Percentiles rank a stretch among this genome's conserved stretches.
phyloP scores from a whole-genome alignment of 2,888 invertebrate genomes.

The Parochlus steinenii region DNA sequence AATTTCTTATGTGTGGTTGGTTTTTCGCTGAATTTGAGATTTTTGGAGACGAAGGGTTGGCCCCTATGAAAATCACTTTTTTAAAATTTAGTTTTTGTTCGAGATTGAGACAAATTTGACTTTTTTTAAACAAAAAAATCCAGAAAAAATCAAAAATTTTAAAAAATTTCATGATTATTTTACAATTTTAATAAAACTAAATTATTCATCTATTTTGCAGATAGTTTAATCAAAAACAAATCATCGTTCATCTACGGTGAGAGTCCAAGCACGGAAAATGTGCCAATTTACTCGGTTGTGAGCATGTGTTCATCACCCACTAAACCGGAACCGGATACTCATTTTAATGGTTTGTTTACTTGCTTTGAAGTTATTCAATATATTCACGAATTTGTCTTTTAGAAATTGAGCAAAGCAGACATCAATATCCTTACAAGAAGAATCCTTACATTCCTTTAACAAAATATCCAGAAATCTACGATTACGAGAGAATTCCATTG shows the following conservation, averaged over 20 bases:
- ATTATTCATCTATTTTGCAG: conserved; percentile 21
- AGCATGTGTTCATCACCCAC: conserved; percentile 29
- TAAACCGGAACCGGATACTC: not conserved
- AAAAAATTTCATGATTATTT: not conserved
- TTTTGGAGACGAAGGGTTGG: too few species aligned
- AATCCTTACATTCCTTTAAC: conserved; percentile 13
- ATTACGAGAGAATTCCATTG: not conserved
- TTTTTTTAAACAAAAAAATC: too few species aligned
- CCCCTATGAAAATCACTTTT: too few species aligned
- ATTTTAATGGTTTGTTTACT: not conserved
- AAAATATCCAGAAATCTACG: conserved; percentile 6
- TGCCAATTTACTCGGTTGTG: conserved; percentile 43
- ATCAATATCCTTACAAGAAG: conserved; percentile 11
- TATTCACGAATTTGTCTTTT: not conserved
- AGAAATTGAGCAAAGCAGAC: conserved; percentile 8
- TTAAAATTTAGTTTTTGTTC: too few species aligned
- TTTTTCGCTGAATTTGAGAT: too few species aligned
- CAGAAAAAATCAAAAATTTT: too few species aligned
- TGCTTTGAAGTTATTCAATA: not conserved
- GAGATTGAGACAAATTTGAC: too few species aligned
- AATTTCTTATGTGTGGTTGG: too few species aligned
- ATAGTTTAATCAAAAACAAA: conserved; percentile 27
- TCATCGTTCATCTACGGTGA: conserved; percentile 42
- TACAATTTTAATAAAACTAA: too few species aligned
- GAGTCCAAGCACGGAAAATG: conserved; percentile 34